These are phyloP conservation scores for Arizona elegans DNA, from an alignment of 2,113 vertebrate species.

Conservation along the genomic window DNA sequence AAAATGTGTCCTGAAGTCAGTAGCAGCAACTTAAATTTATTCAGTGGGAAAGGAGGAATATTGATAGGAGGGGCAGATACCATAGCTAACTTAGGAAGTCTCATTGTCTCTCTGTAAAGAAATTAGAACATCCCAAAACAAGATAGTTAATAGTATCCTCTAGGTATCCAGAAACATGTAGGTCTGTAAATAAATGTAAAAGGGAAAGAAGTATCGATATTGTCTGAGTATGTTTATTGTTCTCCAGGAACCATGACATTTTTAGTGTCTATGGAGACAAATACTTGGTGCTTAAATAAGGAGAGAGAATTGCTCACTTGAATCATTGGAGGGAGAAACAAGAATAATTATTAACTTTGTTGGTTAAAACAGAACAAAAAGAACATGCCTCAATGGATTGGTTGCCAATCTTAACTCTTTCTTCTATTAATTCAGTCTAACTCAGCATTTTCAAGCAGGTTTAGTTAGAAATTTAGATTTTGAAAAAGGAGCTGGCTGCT, in stretches of 20 bases:
- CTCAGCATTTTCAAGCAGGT: not conserved
- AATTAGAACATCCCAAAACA: not conserved
- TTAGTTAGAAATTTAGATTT: not conserved
- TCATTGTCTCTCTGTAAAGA: not conserved
- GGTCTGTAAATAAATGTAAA: not conserved
- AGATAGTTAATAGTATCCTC: not conserved
- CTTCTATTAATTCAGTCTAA: not conserved
- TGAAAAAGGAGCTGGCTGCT: not conserved
- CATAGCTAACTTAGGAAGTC: not conserved
- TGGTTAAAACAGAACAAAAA: not conserved
- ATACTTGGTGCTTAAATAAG: not conserved
- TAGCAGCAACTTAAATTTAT: not conserved
- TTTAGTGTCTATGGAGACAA: not conserved
- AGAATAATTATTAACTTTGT: not conserved
- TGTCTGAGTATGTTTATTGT: not conserved
- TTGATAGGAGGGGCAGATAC: not conserved
- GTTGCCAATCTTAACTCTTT: not conserved
- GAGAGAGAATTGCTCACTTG: not conserved
- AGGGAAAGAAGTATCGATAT: not conserved
- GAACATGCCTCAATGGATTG: not conserved
- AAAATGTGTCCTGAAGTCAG: not conserved
- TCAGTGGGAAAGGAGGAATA: not conserved
- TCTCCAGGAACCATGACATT: not conserved
- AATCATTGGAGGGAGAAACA: not conserved
- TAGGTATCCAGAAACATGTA: not conserved